Percentiles rank a stretch among this genome's conserved stretches.
phyloP scores from a whole-genome alignment of 2,888 invertebrate species.

The Drosophila macrospina region DNA sequence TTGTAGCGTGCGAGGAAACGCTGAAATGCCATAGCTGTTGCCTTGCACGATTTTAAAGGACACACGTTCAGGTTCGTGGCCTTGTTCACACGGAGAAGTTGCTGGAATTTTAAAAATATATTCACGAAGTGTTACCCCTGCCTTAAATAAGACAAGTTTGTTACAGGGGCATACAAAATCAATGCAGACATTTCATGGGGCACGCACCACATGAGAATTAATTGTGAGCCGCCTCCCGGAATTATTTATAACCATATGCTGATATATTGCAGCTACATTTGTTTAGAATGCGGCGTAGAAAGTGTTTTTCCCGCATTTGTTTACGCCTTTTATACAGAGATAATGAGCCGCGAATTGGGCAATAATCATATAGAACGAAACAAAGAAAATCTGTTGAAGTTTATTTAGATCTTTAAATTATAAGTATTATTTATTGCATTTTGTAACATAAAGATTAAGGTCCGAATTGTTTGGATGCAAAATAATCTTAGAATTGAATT shows the following conservation, averaged over 20 bases:
- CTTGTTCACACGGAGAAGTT: slow-evolving; percentile 16
- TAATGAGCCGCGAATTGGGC: slow-evolving; percentile 26
- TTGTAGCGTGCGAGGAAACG: slow-evolving; percentile 37
- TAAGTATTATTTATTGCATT: too few species aligned
- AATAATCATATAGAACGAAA: slow-evolving; percentile 16
- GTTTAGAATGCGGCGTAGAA: slow-evolving; percentile 46
- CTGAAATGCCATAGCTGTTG: slow-evolving; percentile 32
- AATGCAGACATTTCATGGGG: slow-evolving; percentile 27
- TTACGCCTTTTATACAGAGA: slow-evolving; percentile 21
- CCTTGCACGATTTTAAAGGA: slow-evolving; percentile 32
- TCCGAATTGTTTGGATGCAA: too few species aligned
- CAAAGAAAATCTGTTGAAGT: background rate
- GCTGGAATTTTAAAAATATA: slow-evolving; percentile 8
- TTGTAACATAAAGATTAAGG: too few species aligned
- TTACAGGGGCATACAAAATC: slow-evolving; percentile 14
- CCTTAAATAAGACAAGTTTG: background rate
- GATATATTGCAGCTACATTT: slow-evolving; percentile 27
- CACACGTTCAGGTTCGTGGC: slow-evolving; percentile 21
- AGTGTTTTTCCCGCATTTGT: slow-evolving; percentile 35
- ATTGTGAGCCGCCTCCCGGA: slow-evolving; percentile 10
- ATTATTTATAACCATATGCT: slow-evolving; percentile 15
- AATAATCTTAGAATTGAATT: too few species aligned
- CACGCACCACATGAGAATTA: slow-evolving; percentile 12
- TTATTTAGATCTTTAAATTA: background rate
- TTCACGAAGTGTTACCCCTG: background rate